A percentile compares a stretch with the other conserved stretches of the same genome.
These are phyloP conservation scores for Hyla sarda DNA, from an alignment of 2,113 vertebrate genomes.

Conservation along the genomic window DNA sequence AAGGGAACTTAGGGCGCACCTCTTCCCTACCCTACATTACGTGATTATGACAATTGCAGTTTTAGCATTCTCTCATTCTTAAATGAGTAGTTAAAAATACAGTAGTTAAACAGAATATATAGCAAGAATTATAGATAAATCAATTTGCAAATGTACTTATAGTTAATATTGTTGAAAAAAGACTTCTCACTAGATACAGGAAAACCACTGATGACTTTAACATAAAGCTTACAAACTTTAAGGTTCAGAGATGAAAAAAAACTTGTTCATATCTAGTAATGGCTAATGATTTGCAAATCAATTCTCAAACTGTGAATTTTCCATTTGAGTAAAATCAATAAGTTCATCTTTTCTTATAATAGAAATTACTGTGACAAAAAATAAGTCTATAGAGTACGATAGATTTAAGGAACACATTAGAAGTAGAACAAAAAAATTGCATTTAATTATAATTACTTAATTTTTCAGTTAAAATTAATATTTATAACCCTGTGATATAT, in stretches of 20 bases:
- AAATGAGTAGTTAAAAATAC: too few relatives aligned
- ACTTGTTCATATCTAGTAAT: neutral
- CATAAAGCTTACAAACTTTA: neutral
- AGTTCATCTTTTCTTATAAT: neutral
- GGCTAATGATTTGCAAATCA: neutral
- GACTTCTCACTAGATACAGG: neutral
- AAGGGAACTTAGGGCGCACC: too few relatives aligned
- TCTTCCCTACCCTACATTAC: too few relatives aligned
- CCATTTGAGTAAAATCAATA: neutral
- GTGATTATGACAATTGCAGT: too few relatives aligned
- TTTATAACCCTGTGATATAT: conserved; percentile 35
- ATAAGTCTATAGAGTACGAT: too few relatives aligned
- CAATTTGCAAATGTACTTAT: neutral
- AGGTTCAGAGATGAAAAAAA: neutral
- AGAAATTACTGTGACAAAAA: neutral
- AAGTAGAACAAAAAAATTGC: too few relatives aligned
- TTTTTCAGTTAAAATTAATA: conserved; percentile 1
- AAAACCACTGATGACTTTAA: neutral
- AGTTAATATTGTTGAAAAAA: too few relatives aligned
- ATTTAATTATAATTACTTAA: conserved; percentile 14
- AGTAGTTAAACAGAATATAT: too few relatives aligned
- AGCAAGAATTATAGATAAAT: neutral
- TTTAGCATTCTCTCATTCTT: too few relatives aligned
- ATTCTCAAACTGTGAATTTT: neutral
- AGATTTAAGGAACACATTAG: neutral